Conservation (phyloP, 2,888 invertebrate species). For the Sminthurinus aureus region DNA sequence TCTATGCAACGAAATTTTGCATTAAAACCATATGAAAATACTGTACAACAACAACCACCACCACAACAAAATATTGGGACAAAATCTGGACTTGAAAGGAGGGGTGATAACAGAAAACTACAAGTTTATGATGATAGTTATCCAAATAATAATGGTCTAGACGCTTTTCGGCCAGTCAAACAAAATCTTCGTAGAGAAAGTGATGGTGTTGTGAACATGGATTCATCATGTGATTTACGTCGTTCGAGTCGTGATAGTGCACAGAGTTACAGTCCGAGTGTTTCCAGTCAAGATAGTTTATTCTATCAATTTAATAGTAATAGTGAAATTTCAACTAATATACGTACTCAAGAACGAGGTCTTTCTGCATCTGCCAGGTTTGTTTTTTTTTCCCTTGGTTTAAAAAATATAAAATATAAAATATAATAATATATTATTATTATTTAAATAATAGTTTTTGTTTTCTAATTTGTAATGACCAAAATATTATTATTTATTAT, state of each 20-base stretch:
- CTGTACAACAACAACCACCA: background rate
- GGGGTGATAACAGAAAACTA: constrained; percentile 51
- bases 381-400: constrained; percentile 3
- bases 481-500: background rate
- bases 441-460: background rate
- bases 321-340: background rate
- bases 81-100: constrained; percentile 37
- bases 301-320: constrained; percentile 23
- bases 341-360: background rate
- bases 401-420: background rate
- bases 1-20: background rate
- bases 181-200: constrained; percentile 41
- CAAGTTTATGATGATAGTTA: constrained; percentile 50
- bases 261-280: constrained; percentile 38
- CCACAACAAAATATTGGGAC: background rate
- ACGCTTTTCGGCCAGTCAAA: background rate
- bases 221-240: constrained; percentile 42
- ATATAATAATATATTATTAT: background rate
- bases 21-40: background rate
- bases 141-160: constrained; percentile 33
- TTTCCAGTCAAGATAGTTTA: constrained; percentile 52
- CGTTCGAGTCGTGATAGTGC: constrained; percentile 47
- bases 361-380: constrained; percentile 39
- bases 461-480: background rate
- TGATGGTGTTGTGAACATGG: constrained; percentile 42